These are phyloP conservation scores for Nothobranchius kuhntae DNA, from an alignment of 2,113 vertebrate species.

Conservation along the genomic window DNA sequence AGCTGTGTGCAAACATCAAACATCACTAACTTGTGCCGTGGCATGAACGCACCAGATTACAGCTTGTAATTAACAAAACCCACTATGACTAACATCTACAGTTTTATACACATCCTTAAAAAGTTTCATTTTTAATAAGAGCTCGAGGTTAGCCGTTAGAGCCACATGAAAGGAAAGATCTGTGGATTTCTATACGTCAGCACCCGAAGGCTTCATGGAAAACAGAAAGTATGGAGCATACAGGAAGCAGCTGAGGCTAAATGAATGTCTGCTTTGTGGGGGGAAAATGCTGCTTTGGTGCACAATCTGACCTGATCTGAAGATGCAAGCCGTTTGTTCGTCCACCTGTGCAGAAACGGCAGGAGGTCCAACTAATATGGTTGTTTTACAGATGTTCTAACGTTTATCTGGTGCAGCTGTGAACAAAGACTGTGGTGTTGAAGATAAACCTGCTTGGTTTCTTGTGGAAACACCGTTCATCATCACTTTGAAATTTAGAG, in stretches of 20 bases:
- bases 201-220: constrained; percentile 11
- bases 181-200: constrained; percentile 37
- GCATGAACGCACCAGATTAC: constrained; percentile 37
- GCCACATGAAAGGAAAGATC: constrained; percentile 49
- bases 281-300: constrained; percentile 4
- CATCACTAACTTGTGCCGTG: constrained; percentile 17
- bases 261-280: neutral
- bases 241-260: neutral
- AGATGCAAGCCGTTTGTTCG: neutral
- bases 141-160: constrained; percentile 41
- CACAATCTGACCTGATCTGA: constrained; percentile 2
- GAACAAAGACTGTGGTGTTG: too few relatives aligned
- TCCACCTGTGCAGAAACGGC: constrained; percentile 1
- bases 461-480: neutral
- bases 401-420: too few relatives aligned
- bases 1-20: constrained; percentile 18
- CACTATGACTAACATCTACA: constrained; percentile 29
- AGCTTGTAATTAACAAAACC: constrained; percentile 55
- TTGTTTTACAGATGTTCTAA: constrained; percentile 26
- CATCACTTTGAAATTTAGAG: constrained; percentile 6
- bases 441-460: neutral
- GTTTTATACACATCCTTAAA: constrained; percentile 53
- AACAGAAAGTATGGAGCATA: constrained; percentile 17
- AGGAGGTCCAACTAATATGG: neutral
- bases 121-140: constrained; percentile 39